A percentile compares a stretch with the other conserved stretches of the same genome.
Conservation (phyloP, 2,797 vertebrate species). For the Rhinichthys osculus region DNA sequence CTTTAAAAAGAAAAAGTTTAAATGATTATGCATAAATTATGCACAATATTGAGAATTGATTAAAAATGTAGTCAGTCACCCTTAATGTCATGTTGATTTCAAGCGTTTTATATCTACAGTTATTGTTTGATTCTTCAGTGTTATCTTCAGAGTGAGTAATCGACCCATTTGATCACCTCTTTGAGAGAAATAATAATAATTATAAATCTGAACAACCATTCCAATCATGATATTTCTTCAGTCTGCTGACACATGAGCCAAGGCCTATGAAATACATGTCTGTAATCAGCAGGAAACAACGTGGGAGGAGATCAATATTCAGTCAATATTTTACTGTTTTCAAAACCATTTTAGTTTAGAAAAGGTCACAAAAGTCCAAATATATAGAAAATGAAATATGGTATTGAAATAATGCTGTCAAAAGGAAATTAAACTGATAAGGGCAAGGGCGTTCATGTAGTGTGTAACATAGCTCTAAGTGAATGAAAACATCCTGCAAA, state of each 20-base stretch:
- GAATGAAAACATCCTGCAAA: too few species aligned
- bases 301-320: slow-evolving; percentile 35
- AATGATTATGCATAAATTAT: not conserved
- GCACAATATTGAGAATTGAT: not conserved
- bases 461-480: too few species aligned
- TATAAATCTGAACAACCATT: slow-evolving; percentile 9
- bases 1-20: not conserved
- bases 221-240: slow-evolving; percentile 19
- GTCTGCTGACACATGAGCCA: slow-evolving; percentile 1
- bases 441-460: not conserved
- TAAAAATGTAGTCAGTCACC: not conserved
- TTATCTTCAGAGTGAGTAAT: not conserved
- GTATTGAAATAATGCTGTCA: not conserved
- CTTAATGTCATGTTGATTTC: not conserved
- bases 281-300: slow-evolving; percentile 14
- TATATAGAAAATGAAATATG: slow-evolving; percentile 30
- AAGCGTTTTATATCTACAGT: not conserved
- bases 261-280: slow-evolving; percentile 1
- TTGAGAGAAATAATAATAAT: slow-evolving; percentile 35
- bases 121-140: not conserved
- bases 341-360: not conserved
- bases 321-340: slow-evolving; percentile 12
- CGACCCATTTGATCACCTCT: not conserved
- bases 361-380: slow-evolving; percentile 1
- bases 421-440: slow-evolving; percentile 25